Evolutionary conservation across 2,113 vertebrate genomes (phyloP).

Genomic region (Euleptes europaea): DNA sequence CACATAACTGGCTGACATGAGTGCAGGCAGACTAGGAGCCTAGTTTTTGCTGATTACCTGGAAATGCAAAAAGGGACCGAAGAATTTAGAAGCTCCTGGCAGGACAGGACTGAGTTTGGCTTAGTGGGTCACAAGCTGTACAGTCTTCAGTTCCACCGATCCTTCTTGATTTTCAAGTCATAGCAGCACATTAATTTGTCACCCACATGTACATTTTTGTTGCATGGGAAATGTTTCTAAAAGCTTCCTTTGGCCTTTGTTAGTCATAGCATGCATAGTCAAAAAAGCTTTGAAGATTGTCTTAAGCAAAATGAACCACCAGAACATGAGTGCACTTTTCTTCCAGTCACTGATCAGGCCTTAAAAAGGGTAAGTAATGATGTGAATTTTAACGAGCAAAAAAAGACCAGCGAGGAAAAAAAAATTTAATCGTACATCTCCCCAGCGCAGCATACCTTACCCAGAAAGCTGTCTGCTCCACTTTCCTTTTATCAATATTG

Average conservation of each 20-base stretch:
- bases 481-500: conserved; percentile 75
- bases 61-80: neutral
- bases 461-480: conserved; percentile 71
- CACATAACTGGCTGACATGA: neutral
- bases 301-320: conserved; percentile 54
- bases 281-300: conserved; percentile 49
- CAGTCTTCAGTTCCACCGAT: neutral
- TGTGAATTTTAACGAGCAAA: conserved; percentile 50
- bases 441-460: conserved; percentile 63
- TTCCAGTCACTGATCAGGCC: conserved; percentile 45
- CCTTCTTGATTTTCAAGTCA: neutral
- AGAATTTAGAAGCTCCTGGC: neutral
- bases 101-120: neutral
- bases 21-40: neutral
- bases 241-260: conserved; percentile 43
- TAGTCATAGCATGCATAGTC: conserved; percentile 46
- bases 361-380: conserved; percentile 59
- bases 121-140: neutral
- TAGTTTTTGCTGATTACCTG: neutral
- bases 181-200: conserved; percentile 23
- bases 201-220: conserved; percentile 40
- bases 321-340: conserved; percentile 39
- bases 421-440: conserved; percentile 63
- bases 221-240: conserved; percentile 46
- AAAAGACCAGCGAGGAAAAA: conserved; percentile 44